Evolutionary conservation across 2,113 vertebrate genomes (phyloP).

Genomic region (Rhinogobius similis): DNA sequence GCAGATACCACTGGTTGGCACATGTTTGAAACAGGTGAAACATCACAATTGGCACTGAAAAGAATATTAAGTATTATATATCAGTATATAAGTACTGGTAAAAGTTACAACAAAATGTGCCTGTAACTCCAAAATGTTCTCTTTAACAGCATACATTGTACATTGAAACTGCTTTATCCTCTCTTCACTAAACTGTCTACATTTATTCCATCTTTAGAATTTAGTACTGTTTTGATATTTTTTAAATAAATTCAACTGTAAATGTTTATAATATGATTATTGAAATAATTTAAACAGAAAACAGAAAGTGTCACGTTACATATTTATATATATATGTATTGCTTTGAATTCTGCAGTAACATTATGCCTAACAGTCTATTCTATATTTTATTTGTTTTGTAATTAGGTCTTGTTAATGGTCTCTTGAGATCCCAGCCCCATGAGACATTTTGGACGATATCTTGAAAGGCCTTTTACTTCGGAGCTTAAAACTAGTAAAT

Average conservation of each 20-base stretch:
- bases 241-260: no score
- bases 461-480: constrained; percentile 24
- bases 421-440: constrained; percentile 41
- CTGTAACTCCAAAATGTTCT: neutral
- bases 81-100: no score
- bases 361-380: constrained; percentile 38
- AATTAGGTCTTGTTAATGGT: neutral
- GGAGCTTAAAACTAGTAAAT: constrained; percentile 2
- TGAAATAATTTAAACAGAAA: no score
- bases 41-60: neutral
- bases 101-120: neutral
- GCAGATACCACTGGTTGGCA: constrained; percentile 9
- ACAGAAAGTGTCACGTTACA: no score
- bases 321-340: neutral
- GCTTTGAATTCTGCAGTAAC: constrained; percentile 25
- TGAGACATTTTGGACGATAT: constrained; percentile 37
- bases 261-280: no score
- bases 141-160: neutral
- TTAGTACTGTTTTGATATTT: no score
- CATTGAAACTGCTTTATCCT: neutral
- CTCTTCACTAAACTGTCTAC: no score
- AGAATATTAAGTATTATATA: neutral
- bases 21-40: neutral
- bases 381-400: constrained; percentile 46
- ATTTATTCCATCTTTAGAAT: no score